Conservation (phyloP, 2,113 vertebrate species). For the Andinoacara biseriatus region DNA sequence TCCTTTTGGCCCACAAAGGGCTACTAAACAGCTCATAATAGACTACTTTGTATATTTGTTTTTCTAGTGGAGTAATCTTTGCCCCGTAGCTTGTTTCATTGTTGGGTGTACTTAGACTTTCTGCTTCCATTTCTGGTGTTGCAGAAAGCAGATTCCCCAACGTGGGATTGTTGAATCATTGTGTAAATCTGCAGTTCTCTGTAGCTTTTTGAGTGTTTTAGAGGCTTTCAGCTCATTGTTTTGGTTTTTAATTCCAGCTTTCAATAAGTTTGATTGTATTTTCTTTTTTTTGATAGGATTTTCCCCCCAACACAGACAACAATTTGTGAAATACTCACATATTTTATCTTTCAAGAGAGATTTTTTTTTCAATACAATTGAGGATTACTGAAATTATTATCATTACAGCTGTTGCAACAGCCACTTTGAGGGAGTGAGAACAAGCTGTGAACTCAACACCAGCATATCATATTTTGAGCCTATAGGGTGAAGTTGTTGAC, state of each 20-base stretch:
- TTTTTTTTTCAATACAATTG: no score
- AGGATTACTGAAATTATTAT: no score
- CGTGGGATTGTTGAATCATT: neutral
- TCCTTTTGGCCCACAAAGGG: neutral
- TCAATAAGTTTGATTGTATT: neutral
- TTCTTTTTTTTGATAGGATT: neutral
- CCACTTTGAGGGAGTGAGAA: no score
- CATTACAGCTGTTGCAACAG: no score
- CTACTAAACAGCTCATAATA: neutral
- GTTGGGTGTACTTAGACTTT: neutral
- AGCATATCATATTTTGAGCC: no score
- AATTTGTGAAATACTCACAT: neutral
- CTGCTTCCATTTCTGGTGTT: neutral
- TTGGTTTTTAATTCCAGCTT: neutral
- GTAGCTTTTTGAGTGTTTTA: neutral
- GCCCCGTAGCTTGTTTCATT: neutral
- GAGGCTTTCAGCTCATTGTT: neutral
- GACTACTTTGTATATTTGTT: slow-evolving; percentile 28
- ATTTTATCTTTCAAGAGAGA: no score
- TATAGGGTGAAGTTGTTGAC: no score
- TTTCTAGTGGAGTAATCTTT: neutral
- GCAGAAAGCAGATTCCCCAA: neutral
- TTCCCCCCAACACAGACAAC: neutral
- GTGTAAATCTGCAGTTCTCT: neutral
- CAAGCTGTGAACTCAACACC: no score